Base-by-base conservation (phyloP, 2,888 invertebrate genomes). In the Nipponacmea schrenckii region DNA sequence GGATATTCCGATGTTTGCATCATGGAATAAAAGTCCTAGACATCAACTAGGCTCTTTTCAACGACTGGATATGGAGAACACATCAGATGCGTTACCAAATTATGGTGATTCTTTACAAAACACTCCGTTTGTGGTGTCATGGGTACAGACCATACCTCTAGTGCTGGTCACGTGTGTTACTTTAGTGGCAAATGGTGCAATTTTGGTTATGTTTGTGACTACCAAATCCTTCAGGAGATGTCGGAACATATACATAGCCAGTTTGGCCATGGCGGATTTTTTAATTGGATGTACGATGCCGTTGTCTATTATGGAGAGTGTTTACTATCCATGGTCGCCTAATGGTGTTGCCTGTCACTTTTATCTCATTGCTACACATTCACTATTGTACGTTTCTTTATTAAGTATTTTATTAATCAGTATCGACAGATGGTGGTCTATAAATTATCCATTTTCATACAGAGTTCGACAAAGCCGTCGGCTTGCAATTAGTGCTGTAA, bases 391-490 rank as follows among this genome's bases (percentile, higher is more conserved):
- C 73, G 79, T 82, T 20, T 83, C 84, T 2, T 73, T 85, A 27
- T 73, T 83, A 26, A 85, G 84, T 74, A 82, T 85, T 50, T 78
- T 85, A 70, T 74, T 84, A 20, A 83, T 85, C 66, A 82, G 82
- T 15, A 71, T 82, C 0, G 85, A 85, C 71, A 74, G 84, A 27
- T 85, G 84, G 84, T 83, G 83, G 81, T 83, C 83, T 8, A 80
- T 84, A 27, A 81, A 83, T 73, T 82, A 81, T 70, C 85, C 85
- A n/a, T 80, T 85, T 69, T 82, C 82, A 10, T 85, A 85, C 76
- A 67, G 84, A 70, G 80, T 81, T 0, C 77, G 80, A 27, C 79
- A 81, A 50, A 84, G 81, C 27, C 78, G 81, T 45, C 77, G 75
- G 39, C 78, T 80, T 66, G 79, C 84, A 0, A 67, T 79, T 14